Conservation (phyloP, 1,140 invertebrate species). For the Drosophila obscura region DNA sequence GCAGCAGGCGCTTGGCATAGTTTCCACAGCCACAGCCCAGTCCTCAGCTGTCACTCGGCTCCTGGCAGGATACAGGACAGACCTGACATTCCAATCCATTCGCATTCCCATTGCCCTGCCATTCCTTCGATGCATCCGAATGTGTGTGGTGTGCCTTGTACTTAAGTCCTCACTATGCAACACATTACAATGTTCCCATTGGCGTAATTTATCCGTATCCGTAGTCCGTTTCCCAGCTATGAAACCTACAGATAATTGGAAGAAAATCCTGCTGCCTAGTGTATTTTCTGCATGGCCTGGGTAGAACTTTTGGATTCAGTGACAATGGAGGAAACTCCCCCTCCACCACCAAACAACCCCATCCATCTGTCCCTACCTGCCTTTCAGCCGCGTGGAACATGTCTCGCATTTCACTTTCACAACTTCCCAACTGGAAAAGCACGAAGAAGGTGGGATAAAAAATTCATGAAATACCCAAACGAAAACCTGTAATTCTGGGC, state of each 20-base stretch:
- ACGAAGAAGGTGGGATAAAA: slow-evolving; percentile 52
- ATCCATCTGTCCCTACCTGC: not conserved
- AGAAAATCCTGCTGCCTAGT: not conserved
- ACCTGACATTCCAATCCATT: slow-evolving; percentile 37
- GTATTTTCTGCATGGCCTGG: slow-evolving; percentile 24
- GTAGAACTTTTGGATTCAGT: slow-evolving; percentile 47
- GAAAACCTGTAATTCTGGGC: slow-evolving; percentile 16
- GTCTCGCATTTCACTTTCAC: slow-evolving; percentile 72
- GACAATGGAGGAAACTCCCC: slow-evolving; percentile 25
- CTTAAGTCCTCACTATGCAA: slow-evolving; percentile 20
- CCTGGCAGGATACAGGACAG: not conserved
- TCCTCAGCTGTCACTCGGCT: slow-evolving; percentile 18
- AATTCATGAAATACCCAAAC: slow-evolving; percentile 62
- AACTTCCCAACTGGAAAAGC: slow-evolving; percentile 62
- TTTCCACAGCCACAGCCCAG: slow-evolving; percentile 6
- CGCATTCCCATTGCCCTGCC: slow-evolving; percentile 23
- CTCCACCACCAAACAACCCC: no score
- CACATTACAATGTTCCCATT: not conserved
- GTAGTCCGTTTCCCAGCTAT: no score
- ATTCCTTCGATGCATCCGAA: slow-evolving; percentile 43
- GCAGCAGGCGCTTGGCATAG: slow-evolving; percentile 27
- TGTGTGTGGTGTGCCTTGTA: slow-evolving; percentile 9
- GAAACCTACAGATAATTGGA: no score
- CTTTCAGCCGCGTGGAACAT: slow-evolving; percentile 29
- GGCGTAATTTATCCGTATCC: no score